Evolutionary conservation across 2,113 vertebrate genomes (phyloP).

Genomic region (Triplophysa tibetana): DNA sequence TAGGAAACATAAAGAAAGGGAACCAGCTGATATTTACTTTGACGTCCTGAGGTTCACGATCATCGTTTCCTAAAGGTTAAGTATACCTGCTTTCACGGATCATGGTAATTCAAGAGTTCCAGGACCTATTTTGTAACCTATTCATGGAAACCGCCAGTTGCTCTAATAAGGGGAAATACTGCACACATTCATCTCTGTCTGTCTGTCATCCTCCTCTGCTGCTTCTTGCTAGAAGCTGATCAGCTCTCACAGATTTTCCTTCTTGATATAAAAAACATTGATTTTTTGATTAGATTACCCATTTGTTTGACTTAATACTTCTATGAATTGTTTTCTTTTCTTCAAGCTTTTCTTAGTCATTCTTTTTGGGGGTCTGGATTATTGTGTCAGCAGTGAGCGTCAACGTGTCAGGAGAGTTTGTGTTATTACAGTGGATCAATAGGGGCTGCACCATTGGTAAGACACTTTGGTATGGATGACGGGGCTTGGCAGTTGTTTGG

Average conservation of each 20-base stretch:
- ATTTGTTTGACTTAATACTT: conserved; percentile 16
- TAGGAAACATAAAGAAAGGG: no score
- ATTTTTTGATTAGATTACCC: conserved; percentile 15
- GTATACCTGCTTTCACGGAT: no score
- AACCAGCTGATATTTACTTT: no score
- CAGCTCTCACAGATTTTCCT: neutral
- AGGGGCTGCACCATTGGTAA: conserved; percentile 64
- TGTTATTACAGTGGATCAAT: conserved; percentile 71
- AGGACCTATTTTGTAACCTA: no score
- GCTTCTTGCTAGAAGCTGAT: conserved; percentile 34
- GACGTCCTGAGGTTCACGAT: no score
- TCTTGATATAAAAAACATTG: conserved; percentile 23
- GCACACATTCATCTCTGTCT: conserved; percentile 62
- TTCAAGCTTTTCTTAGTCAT: conserved; percentile 21
- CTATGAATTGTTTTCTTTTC: conserved; percentile 9
- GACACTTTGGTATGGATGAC: conserved; percentile 76
- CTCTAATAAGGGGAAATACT: conserved; percentile 53
- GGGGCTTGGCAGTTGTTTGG: conserved; percentile 74
- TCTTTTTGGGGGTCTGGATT: conserved; percentile 29
- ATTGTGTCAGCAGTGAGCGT: conserved; percentile 24
- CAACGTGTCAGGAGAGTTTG: conserved; percentile 58
- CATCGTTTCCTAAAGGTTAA: no score
- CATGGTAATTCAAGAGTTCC: no score
- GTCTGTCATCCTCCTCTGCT: neutral
- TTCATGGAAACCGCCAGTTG: neutral